Conservation (phyloP, 2,797 vertebrate species). For the Gouania willdenowi region DNA sequence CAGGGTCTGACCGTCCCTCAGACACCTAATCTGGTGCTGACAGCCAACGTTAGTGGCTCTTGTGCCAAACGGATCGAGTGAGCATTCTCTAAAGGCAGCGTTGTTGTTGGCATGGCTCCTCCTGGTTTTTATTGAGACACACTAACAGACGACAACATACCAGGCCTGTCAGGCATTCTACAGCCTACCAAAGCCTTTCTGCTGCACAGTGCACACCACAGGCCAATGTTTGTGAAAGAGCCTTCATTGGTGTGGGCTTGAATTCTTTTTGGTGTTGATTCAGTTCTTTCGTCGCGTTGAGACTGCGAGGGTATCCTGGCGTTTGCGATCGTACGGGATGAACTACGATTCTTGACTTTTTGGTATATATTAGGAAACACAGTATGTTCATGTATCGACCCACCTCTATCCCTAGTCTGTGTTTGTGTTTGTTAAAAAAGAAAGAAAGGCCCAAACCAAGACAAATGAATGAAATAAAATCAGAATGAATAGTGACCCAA, state of each 20-base stretch:
- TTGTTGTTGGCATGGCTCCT: slow-evolving; percentile 37
- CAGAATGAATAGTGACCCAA: too few species aligned
- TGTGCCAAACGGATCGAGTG: slow-evolving; percentile 49
- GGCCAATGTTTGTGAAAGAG: background rate
- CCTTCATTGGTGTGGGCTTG: too few species aligned
- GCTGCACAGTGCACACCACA: background rate
- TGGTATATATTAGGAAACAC: too few species aligned
- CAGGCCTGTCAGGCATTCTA: slow-evolving; percentile 40
- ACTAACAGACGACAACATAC: slow-evolving; percentile 52
- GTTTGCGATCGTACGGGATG: too few species aligned
- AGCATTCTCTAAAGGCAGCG: slow-evolving; percentile 44
- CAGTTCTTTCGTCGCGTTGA: background rate
- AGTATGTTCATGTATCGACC: too few species aligned
- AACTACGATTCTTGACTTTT: too few species aligned
- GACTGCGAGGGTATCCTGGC: background rate
- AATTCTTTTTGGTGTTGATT: background rate
- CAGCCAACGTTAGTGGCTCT: slow-evolving; percentile 36
- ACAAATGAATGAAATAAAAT: too few species aligned
- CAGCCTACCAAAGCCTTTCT: slow-evolving; percentile 7
- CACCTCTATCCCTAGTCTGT: too few species aligned
- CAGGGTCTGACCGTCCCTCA: slow-evolving; percentile 2
- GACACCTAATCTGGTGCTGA: slow-evolving; percentile 58
- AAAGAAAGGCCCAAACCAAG: too few species aligned
- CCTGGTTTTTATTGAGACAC: slow-evolving; percentile 33
- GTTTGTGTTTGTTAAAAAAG: too few species aligned